Percentiles rank a stretch among this genome's conserved stretches.
phyloP scores from a whole-genome alignment of 2,113 vertebrate species.

The Arothron firmamentum region DNA sequence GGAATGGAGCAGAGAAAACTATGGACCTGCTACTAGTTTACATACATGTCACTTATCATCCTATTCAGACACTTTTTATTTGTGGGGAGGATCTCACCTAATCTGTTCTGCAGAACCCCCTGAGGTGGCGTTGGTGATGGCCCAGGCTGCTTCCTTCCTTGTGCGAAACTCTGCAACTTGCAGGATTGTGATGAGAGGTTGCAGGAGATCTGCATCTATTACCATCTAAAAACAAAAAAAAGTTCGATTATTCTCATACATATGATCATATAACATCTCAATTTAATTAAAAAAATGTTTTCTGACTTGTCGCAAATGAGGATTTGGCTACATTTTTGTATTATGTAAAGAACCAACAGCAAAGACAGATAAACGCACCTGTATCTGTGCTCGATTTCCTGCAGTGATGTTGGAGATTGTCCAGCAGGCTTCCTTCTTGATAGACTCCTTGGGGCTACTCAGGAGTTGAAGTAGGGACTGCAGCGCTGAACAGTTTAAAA shows the following conservation, averaged over 20 bases:
- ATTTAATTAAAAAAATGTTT: no score
- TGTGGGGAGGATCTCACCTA: slow-evolving; percentile 58
- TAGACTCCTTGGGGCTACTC: slow-evolving; percentile 96
- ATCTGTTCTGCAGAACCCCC: slow-evolving; percentile 96
- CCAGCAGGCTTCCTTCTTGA: slow-evolving; percentile 99
- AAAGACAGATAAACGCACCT: slow-evolving; percentile 69
- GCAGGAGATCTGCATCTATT: slow-evolving; percentile 91
- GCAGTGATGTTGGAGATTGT: slow-evolving; percentile 99
- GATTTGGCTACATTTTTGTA: neutral
- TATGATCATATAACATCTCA: no score
- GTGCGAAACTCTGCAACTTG: slow-evolving; percentile 97
- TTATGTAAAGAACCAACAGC: neutral
- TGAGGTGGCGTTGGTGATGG: slow-evolving; percentile 95
- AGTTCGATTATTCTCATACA: neutral
- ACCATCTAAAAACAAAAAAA: slow-evolving; percentile 78
- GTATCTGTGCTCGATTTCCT: slow-evolving; percentile 95
- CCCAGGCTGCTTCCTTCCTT: slow-evolving; percentile 97
- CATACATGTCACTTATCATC: neutral
- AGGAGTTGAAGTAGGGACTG: slow-evolving; percentile 94
- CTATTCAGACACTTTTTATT: no score
- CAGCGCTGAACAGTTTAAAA: slow-evolving; percentile 95
- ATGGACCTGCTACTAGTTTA: neutral
- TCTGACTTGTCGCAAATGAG: no score
- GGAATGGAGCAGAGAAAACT: neutral
- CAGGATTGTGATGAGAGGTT: slow-evolving; percentile 92